These are phyloP conservation scores for Stichodactyla mertensii DNA, from an alignment of 64 coral and sea anemone species.

Conservation along the genomic window DNA sequence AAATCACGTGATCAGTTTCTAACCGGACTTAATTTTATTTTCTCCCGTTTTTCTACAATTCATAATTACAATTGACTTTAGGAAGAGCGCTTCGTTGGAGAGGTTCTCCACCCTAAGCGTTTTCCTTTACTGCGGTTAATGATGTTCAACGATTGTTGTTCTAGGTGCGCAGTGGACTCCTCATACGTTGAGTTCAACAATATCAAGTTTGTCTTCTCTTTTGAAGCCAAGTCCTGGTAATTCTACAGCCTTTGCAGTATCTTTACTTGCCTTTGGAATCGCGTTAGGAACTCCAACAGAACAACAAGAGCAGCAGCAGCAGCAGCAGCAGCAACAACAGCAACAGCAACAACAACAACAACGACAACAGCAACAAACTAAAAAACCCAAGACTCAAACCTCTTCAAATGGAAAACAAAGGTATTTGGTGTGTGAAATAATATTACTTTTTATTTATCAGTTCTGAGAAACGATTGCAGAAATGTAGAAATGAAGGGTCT, in stretches of 20 bases:
- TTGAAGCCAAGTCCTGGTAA: not conserved
- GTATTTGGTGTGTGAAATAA: not conserved
- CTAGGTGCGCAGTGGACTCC: not conserved
- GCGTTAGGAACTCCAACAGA: not conserved
- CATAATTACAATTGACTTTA: too few species aligned
- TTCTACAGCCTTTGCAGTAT: slow-evolving; percentile 10
- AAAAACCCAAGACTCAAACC: not conserved
- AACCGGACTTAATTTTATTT: too few species aligned
- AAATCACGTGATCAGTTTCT: not conserved
- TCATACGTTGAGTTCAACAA: not conserved
- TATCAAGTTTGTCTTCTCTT: not conserved
- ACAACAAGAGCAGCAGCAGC: not conserved
- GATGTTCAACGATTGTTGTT: too few species aligned
- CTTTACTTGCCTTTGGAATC: slow-evolving; percentile 16
- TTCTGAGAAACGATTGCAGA: too few species aligned
- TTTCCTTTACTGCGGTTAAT: too few species aligned
- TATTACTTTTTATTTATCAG: too few species aligned
- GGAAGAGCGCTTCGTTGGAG: too few species aligned
- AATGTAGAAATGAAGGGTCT: too few species aligned
- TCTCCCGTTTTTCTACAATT: too few species aligned
- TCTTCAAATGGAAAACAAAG: not conserved
- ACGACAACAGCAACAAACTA: not conserved
- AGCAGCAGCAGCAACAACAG: not conserved
- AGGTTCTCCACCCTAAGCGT: too few species aligned
- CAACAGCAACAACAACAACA: not conserved